Evolutionary conservation across 2,888 invertebrate species (phyloP).

Genomic region (Lobophora halterata): DNA sequence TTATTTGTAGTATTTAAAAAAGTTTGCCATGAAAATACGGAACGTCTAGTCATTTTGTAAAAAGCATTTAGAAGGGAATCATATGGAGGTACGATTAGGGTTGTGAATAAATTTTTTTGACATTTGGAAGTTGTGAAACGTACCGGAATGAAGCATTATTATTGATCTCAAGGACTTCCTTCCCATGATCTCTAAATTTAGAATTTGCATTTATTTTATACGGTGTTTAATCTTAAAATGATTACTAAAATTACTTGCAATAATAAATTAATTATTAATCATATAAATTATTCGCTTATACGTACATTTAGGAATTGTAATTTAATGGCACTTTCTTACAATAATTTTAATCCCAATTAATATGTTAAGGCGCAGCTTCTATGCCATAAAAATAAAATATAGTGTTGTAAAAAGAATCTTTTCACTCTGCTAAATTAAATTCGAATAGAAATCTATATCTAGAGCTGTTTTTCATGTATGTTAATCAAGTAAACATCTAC

Average conservation of each 20-base stretch:
- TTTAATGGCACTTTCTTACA: constrained; percentile 59
- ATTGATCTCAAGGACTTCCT: constrained; percentile 69
- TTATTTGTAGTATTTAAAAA: constrained; percentile 22
- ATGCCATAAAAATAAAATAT: constrained; percentile 49
- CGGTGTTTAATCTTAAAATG: constrained; percentile 43
- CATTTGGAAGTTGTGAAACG: constrained; percentile 51
- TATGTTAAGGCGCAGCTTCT: constrained; percentile 64
- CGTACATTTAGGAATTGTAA: constrained; percentile 59
- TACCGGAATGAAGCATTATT: constrained; percentile 55
- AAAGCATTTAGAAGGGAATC: constrained; percentile 59
- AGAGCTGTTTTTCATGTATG: constrained; percentile 31
- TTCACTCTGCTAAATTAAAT: constrained; percentile 55
- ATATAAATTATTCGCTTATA: constrained; percentile 61
- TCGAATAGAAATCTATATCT: constrained; percentile 48
- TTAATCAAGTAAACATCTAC: too few species aligned
- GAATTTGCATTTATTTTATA: constrained; percentile 67
- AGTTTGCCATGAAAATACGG: constrained; percentile 62
- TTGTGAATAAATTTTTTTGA: constrained; percentile 76
- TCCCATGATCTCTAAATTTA: constrained; percentile 72
- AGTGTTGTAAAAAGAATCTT: constrained; percentile 56
- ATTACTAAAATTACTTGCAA: constrained; percentile 53
- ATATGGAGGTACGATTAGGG: constrained; percentile 66
- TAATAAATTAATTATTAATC: constrained; percentile 50
- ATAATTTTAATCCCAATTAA: constrained; percentile 61
- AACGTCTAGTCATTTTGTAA: constrained; percentile 70